Evolutionary conservation across 53 echinoderm and acorn worm species (phyloP).

Genomic region (Arbacia lixula): DNA sequence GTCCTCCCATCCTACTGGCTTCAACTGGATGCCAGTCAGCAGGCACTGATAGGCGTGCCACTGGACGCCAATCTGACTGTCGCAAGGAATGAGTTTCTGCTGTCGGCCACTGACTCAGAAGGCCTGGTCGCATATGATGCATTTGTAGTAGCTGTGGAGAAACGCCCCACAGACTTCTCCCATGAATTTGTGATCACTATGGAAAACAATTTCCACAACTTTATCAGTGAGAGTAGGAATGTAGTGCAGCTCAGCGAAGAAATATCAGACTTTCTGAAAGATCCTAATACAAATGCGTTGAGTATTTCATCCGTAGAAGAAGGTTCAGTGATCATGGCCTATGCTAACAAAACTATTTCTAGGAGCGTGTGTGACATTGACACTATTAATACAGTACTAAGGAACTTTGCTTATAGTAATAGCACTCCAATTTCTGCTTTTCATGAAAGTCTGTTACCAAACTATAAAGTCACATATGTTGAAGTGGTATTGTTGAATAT

Average conservation of each 20-base stretch:
- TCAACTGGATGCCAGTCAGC: conserved; percentile 44
- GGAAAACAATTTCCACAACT: conserved; percentile 46
- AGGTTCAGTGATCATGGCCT: conserved; percentile 67
- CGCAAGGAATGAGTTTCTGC: conserved; percentile 38
- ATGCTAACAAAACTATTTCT: conserved; percentile 67
- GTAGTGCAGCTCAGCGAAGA: conserved; percentile 36
- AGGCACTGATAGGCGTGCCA: conserved; percentile 57
- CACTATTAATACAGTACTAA: conserved; percentile 29
- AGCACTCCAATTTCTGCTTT: conserved; percentile 49
- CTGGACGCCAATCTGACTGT: conserved; percentile 35
- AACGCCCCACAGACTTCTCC: conserved; percentile 33
- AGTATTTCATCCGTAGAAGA: conserved; percentile 62
- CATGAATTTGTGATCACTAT: conserved; percentile 64
- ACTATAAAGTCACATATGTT: conserved; percentile 31
- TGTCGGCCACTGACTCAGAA: conserved; percentile 65
- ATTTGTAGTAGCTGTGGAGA: conserved; percentile 53
- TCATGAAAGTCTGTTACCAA: conserved; percentile 27
- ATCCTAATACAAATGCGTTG: conserved; percentile 38
- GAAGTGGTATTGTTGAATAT: conserved; percentile 37
- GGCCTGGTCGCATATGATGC: conserved; percentile 71
- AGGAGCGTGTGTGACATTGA: conserved; percentile 55
- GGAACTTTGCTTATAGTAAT: conserved; percentile 38
- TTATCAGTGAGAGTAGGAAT: conserved; percentile 52
- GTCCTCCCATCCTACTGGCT: conserved; percentile 65
- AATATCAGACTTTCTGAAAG: conserved; percentile 39